These are phyloP conservation scores for Mastigias papua DNA, from an alignment of 30 jellyfish, hydroid and myxozoan genomes.

Conservation along the genomic window DNA sequence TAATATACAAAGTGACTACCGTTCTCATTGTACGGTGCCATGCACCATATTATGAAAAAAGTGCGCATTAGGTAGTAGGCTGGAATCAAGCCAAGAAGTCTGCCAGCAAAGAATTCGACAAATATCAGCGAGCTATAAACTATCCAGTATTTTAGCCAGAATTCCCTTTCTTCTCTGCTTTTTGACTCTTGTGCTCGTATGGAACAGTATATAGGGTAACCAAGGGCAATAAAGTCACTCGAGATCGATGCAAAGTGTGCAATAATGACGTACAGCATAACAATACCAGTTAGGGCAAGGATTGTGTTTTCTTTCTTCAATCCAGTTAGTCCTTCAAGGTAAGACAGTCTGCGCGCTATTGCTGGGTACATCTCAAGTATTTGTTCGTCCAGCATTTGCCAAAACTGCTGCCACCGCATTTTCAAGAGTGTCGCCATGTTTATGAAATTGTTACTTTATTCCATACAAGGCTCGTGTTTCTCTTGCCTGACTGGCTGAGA, in stretches of 20 bases:
- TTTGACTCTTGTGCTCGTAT: slow-evolving; percentile 33
- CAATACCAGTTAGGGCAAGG: slow-evolving; percentile 13
- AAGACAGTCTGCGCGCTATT: slow-evolving; percentile 24
- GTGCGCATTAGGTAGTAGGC: slow-evolving; percentile 49
- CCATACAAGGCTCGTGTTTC: not conserved
- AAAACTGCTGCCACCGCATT: slow-evolving; percentile 40
- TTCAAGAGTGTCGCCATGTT: slow-evolving; percentile 15
- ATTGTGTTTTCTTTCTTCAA: slow-evolving; percentile 31
- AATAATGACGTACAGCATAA: slow-evolving; percentile 25
- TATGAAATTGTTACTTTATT: not conserved
- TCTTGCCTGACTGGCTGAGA: not conserved
- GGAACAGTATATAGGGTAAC: slow-evolving; percentile 60
- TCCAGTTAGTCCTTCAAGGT: slow-evolving; percentile 45
- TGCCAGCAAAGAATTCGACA: slow-evolving; percentile 37
- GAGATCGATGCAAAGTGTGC: slow-evolving; percentile 48
- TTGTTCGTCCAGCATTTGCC: slow-evolving; percentile 47
- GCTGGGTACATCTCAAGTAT: slow-evolving; percentile 31
- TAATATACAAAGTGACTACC: slow-evolving; percentile 56
- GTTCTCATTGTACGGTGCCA: slow-evolving; percentile 42
- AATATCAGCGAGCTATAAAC: slow-evolving; percentile 56
- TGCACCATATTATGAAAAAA: slow-evolving; percentile 58
- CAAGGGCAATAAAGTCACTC: slow-evolving; percentile 50
- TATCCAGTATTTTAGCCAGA: slow-evolving; percentile 58
- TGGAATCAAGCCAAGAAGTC: slow-evolving; percentile 36
- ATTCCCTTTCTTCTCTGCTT: slow-evolving; percentile 10